Base-by-base conservation (phyloP, 2,797 vertebrate species). In the Myiotriccus ornatus region DNA sequence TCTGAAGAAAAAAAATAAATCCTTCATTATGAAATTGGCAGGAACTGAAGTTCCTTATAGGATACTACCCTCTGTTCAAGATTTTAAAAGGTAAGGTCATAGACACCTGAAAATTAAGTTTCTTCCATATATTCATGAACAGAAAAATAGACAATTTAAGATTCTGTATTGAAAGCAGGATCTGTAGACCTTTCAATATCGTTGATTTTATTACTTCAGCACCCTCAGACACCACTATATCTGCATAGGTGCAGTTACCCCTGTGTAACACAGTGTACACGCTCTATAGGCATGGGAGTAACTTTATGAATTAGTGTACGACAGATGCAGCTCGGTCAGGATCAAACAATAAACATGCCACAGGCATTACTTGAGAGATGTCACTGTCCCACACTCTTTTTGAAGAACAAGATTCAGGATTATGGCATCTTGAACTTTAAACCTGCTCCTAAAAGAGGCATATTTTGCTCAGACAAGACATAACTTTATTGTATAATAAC, bases 261-360 rank as follows among this genome's bases (percentile, higher is more conserved):
- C n/a, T 6, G 18, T 19, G 69, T 19, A 46, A 44, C 49, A 17
- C 64, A 30, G 21, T 0, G 1, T 20, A 53, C 37, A 18, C 14
- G 8, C 39, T 70, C 60, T 7, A 23, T 1, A 11, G 71, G 30
- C 73, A 35, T 0, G 0, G 7, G 21, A 83, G 44, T n/a, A 80
- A 65, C 30, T 78, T 91, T 4, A 56, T 25, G 35, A 90, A 73
- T 69, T 19, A 69, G 17, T 30, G 44, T 23, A 13, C 14, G 56
- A 73, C 34, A 69, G 43, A 50, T 21, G 50, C 47, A 35, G 53
- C 37, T 62, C 4, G 1, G 46, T 41, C 46, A 76, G 50, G 32
- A 76, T 14, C 50, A 64, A 90, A 74, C 41, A 71, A 35, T 18
- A 27, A n/a, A 50, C 15, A 32, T 18, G 49, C 63, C 52, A 84